phyloP scores from a whole-genome alignment of 2,797 vertebrate genomes.

The Phoxinus dragarum region DNA sequence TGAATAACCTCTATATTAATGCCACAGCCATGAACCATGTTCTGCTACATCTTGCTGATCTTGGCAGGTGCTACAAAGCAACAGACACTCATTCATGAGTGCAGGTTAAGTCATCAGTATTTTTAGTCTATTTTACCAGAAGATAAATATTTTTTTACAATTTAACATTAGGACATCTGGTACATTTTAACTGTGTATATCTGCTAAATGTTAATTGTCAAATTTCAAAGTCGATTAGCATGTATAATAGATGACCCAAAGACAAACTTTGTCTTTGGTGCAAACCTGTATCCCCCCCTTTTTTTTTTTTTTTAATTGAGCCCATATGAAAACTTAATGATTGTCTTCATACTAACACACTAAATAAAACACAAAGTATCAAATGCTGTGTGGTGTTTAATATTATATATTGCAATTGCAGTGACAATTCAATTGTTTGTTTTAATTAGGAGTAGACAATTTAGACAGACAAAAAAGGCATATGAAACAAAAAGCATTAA shows the following conservation, averaged over 20 bases:
- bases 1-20: neutral
- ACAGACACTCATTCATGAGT: neutral
- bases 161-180: too few species aligned
- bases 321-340: neutral
- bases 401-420: neutral
- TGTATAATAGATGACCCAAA: neutral
- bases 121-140: neutral
- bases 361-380: conserved; percentile 8
- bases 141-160: neutral
- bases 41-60: neutral
- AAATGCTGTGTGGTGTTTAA: neutral
- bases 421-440: too few species aligned
- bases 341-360: neutral
- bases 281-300: neutral
- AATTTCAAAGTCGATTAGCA: neutral
- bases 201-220: neutral
- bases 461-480: neutral
- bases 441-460: neutral
- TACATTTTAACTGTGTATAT: neutral
- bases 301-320: neutral
- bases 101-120: neutral
- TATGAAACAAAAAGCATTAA: neutral
- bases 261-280: neutral
- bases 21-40: neutral
- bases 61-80: neutral